Evolutionary conservation across 2,113 vertebrate genomes (phyloP), one percentile per base, ranked within the genome.

Genomic region (Leucosticte australis): DNA sequence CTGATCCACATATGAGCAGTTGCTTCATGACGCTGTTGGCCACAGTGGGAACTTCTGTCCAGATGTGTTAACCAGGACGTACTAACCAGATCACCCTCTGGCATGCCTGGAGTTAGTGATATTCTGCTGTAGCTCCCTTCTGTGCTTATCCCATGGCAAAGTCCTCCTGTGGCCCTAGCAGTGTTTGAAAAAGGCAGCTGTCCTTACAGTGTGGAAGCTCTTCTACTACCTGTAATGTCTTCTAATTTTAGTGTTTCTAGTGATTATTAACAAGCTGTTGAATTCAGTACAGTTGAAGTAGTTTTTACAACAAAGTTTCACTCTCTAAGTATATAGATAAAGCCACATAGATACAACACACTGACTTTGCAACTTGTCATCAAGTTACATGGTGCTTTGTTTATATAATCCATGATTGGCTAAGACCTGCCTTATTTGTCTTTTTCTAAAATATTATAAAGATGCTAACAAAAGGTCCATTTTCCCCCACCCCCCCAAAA

Each of bases 51-150:
- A 19, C 47, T 76, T 53, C 53, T 62, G 17, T 76, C 24, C 39
- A 15, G 24, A 11, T 30, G 14, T 0, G 0, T 47, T 68, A 41
- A 41, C 16, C 9, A 26, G 39, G 39, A 39, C 21, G 20, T 17
- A 13, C 16, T n/a, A 39, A 60, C 11, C 11, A 53, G 39, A 35
- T 47, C 69, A 52, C 0, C 7, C 22, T 20, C 13, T 28, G 16
- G 37, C 28, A 41, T 24, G 20, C 46, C 18, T 27, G 35, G 27
- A 55, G 39, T 60, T n/a, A 22, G 24, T 4, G 9, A 21, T 15
- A 27, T 19, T 44, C 39, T 60, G 46, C 55, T 76, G 41, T 41
- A 30, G 13, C 41, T 68, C 33, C 11, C 24, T 46, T 60, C 39
- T 75, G 16, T 41, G 16, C 30, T 55, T 53, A 22, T 31, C 24